A percentile compares a stretch with the other conserved stretches of the same genome.
phyloP scores from a whole-genome alignment of 1,140 invertebrate species.

The Brachionus manjavacas region DNA sequence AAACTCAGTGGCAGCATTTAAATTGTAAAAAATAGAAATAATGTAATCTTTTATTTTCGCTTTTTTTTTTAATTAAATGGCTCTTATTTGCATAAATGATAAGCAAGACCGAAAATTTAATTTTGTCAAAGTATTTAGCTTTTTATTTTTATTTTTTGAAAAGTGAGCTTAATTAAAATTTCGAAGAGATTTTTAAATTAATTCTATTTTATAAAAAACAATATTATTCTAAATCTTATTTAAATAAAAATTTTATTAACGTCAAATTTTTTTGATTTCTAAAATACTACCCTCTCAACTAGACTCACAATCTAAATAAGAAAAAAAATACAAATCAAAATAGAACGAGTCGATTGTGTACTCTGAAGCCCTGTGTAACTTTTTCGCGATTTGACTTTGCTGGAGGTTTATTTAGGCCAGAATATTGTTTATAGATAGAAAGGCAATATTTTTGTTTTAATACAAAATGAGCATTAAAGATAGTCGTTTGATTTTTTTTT shows the following conservation, averaged over 20 bases:
- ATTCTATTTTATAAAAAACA: not conserved
- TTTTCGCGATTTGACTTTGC: not conserved
- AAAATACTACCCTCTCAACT: not conserved
- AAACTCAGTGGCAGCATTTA: conserved; percentile 16
- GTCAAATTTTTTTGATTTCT: not conserved
- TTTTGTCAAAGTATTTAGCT: not conserved
- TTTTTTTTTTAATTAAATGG: not conserved
- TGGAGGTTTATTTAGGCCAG: not conserved
- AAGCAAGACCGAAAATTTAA: not conserved
- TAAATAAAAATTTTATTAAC: conserved; percentile 3
- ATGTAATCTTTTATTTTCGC: not conserved
- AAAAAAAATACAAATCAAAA: not conserved
- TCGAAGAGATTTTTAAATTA: not conserved
- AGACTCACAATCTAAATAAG: not conserved
- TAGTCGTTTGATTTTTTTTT: not conserved
- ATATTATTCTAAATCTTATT: conserved; percentile 1
- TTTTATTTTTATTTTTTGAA: not conserved
- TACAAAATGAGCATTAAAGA: not conserved
- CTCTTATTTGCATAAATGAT: not conserved
- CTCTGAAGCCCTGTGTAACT: not conserved
- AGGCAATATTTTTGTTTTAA: not conserved
- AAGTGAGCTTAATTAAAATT: conserved; percentile 30
- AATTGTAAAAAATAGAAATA: not conserved
- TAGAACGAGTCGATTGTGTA: not conserved
- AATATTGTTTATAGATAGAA: not conserved